These are phyloP conservation scores for Polymixis flavicincta DNA, from an alignment of 2,888 invertebrate genomes.

Conservation along the genomic window DNA sequence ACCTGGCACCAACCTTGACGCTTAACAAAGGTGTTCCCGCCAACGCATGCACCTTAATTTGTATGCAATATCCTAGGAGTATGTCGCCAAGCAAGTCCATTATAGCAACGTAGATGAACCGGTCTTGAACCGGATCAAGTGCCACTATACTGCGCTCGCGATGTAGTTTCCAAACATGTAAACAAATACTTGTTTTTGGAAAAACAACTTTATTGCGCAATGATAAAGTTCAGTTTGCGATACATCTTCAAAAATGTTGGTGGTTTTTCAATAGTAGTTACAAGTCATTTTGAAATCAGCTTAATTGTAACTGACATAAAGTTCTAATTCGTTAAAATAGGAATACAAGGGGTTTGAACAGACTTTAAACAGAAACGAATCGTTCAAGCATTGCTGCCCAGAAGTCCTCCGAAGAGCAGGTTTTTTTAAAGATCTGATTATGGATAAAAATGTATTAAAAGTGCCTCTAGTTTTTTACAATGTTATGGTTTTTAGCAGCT, in stretches of 20 bases:
- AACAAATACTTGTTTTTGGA: constrained; percentile 3
- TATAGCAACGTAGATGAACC: constrained; percentile 45
- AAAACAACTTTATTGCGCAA: neutral
- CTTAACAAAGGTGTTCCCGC: constrained; percentile 29
- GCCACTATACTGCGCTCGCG: constrained; percentile 11
- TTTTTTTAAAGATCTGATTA: constrained; percentile 29
- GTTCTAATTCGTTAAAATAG: neutral
- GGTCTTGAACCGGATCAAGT: constrained; percentile 62
- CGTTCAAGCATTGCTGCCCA: constrained; percentile 43
- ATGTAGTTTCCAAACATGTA: constrained; percentile 9
- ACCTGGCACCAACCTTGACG: constrained; percentile 39
- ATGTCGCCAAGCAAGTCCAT: constrained; percentile 56
- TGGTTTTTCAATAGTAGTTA: neutral
- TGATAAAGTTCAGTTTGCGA: too few species aligned
- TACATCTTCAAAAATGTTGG: neutral
- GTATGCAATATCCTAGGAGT: constrained; percentile 52
- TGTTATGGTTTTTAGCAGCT: constrained; percentile 18
- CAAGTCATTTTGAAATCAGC: neutral
- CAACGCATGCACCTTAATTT: constrained; percentile 55
- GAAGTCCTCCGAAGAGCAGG: constrained; percentile 18
- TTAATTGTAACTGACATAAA: neutral
- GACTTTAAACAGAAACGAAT: constrained; percentile 29
- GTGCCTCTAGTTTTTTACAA: constrained; percentile 10
- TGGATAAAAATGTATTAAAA: constrained; percentile 8
- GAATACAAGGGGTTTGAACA: neutral